These are phyloP conservation scores for Glyphotaelius pellucidus DNA, from an alignment of 2,888 invertebrate species.

Conservation along the genomic window DNA sequence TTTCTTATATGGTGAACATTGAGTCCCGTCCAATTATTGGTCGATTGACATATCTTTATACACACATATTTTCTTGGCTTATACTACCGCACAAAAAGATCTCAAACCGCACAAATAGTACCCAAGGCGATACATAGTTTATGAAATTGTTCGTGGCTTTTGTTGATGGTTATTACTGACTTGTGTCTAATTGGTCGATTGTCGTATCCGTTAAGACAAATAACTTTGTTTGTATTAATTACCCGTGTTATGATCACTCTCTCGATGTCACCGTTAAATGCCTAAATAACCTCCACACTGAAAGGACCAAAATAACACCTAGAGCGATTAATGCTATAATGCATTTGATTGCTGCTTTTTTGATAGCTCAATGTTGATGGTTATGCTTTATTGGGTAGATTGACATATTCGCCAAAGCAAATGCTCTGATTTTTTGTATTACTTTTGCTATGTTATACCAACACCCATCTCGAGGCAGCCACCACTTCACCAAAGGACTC, in stretches of 20 bases:
- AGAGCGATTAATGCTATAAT: not conserved
- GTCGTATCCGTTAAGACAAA: not conserved
- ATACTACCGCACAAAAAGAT: too few relatives aligned
- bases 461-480: not conserved
- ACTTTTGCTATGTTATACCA: constrained; percentile 48
- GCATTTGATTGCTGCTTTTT: not conserved
- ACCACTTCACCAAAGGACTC: not conserved
- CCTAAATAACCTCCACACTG: too few relatives aligned
- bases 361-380: not conserved
- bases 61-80: too few relatives aligned
- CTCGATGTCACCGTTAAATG: too few relatives aligned
- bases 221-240: not conserved
- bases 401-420: not conserved
- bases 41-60: too few relatives aligned
- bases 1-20: not conserved
- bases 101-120: too few relatives aligned
- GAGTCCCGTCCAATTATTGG: not conserved
- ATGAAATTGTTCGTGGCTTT: not conserved
- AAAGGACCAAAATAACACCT: not conserved
- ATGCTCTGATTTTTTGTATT: not conserved
- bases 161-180: not conserved
- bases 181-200: not conserved
- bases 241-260: too few relatives aligned
- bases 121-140: not conserved
- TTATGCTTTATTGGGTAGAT: not conserved